Percentiles rank a stretch among this genome's conserved stretches.
Conservation (phyloP, 1,140 invertebrate species). For the Drosophila saltans region DNA sequence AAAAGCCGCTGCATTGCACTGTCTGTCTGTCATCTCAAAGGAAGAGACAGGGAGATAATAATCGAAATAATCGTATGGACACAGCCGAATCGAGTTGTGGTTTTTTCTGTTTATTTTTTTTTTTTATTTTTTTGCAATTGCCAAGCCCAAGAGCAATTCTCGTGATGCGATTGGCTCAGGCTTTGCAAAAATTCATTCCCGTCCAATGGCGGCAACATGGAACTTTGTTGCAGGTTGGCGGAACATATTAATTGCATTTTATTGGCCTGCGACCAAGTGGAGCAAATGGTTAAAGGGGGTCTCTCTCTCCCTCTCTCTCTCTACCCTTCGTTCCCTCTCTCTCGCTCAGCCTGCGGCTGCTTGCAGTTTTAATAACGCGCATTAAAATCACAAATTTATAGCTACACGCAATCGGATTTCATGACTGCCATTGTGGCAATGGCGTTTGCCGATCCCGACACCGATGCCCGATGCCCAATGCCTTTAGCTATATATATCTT, state of each 20-base stretch:
- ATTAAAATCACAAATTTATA: slow-evolving; percentile 80
- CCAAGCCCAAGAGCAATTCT: slow-evolving; percentile 16
- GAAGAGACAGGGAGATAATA: no score
- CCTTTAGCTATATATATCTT: no score
- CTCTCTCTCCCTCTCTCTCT: no score
- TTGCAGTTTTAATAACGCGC: slow-evolving; percentile 80
- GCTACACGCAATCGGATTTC: slow-evolving; percentile 80
- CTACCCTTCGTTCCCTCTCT: no score
- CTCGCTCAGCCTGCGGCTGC: slow-evolving; percentile 36
- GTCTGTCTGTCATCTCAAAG: not conserved
- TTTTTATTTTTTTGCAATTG: not conserved
- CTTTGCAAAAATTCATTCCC: slow-evolving; percentile 47
- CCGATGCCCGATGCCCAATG: not conserved
- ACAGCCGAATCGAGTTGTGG: not conserved
- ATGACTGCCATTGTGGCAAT: slow-evolving; percentile 57
- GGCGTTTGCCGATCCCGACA: slow-evolving; percentile 35
- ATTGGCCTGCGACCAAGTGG: slow-evolving; percentile 59
- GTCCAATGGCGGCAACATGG: slow-evolving; percentile 21
- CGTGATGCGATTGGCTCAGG: slow-evolving; percentile 63
- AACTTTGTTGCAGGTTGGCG: slow-evolving; percentile 77
- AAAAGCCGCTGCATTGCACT: slow-evolving; percentile 9
- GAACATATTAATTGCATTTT: slow-evolving; percentile 82
- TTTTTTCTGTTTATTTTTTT: not conserved
- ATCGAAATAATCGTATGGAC: no score
- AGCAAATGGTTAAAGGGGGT: slow-evolving; percentile 11